Base-by-base conservation (phyloP, 1,140 invertebrate species). In the Subanguina moxae region DNA sequence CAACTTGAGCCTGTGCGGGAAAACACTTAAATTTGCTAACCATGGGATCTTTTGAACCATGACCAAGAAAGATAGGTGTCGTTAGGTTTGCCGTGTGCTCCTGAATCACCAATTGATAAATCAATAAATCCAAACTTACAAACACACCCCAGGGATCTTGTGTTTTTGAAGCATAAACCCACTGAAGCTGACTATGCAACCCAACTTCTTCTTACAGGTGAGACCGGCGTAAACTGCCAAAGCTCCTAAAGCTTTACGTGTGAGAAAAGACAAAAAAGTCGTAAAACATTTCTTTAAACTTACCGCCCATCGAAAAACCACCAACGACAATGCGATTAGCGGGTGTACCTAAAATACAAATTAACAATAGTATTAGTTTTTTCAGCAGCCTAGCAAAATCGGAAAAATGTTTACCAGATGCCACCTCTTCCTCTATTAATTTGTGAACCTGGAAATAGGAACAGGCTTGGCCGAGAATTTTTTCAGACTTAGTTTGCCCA, bases 131-230 rank as follows among this genome's bases (percentile, higher is more conserved):
- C 3, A 52, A 52, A 25, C 3, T 52, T 25, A 3, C 17, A 64
- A 64, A 38, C 32, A 38, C 3, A 38, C 32, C 32, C 32, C 86
- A 23, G 92, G 91, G 78, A 97, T 93, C 76, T 89, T 87, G 83
- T 90, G 88, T 85, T 93, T 89, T 66, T 97, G 84, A 8, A 95
- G 94, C 76, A 99, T 85, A 94, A 95, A 99, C 78, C 92, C 90
- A 19, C 92, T 95, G 11, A 98, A 85, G 11, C 89, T 90, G 76
- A 97, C 86, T 11, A 97, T 88, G 42, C 94, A 94, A 64, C 88
- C 94, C 62, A 98, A 83, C 56, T 87, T 87, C 83, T 91, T 88
- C 19, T 88, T 85, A 82, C 87, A 90, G 23, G 73, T 75, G 8
- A 75, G 64, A 11, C 89, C 92, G 71, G 92, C 90, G 75, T 82